phyloP scores from a whole-genome alignment of 2,797 vertebrate genomes.

The Todus mexicanus region DNA sequence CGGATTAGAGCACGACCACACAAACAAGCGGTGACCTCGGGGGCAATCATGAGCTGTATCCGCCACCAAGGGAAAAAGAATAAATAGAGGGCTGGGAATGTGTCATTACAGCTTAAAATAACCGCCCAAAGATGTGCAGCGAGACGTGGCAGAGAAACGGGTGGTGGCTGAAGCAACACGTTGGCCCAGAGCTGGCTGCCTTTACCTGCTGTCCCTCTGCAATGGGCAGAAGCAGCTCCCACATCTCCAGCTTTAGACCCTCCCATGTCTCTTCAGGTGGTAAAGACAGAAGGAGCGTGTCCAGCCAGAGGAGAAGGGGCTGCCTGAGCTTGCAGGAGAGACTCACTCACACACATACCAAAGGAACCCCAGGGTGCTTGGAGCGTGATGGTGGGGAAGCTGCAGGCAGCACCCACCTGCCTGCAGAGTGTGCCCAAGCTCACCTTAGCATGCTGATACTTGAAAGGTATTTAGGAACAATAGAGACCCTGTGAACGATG shows the following conservation, averaged over 20 bases:
- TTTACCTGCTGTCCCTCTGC: background rate
- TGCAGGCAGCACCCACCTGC: background rate
- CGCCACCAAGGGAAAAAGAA: background rate
- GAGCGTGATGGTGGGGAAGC: background rate
- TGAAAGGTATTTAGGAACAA: background rate
- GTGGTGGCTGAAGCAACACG: background rate
- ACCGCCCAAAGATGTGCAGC: background rate
- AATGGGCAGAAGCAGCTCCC: background rate
- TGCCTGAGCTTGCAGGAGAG: background rate
- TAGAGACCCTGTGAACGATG: background rate
- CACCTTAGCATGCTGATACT: accelerated
- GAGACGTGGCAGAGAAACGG: background rate
- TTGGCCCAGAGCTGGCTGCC: background rate
- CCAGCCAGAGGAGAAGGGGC: background rate
- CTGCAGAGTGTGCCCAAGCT: accelerated
- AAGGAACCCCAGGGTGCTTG: background rate
- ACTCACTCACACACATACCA: background rate
- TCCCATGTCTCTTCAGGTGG: accelerated
- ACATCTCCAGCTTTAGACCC: background rate
- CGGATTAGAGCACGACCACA: background rate
- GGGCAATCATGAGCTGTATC: background rate
- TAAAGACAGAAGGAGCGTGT: background rate
- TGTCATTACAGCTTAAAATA: background rate
- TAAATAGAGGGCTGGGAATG: background rate
- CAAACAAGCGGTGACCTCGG: background rate